phyloP scores from a whole-genome alignment of 2,888 invertebrate genomes.

The Acleris literana region DNA sequence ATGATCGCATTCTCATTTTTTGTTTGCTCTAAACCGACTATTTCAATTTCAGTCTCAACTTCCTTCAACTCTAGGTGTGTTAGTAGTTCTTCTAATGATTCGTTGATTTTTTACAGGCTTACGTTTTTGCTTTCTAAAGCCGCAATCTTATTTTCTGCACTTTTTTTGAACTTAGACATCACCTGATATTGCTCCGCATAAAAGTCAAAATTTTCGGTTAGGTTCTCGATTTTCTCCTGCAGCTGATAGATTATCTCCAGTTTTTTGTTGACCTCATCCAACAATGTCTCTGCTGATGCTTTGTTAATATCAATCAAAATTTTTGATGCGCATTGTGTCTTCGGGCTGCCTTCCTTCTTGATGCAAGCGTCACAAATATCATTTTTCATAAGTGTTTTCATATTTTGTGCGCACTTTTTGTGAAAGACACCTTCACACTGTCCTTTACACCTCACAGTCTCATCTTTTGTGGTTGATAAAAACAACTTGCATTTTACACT shows the following conservation, averaged over 20 bases:
- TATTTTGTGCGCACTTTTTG: not conserved
- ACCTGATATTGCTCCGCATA: too few species aligned
- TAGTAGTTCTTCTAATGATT: too few species aligned
- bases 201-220: not conserved
- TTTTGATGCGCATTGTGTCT: not conserved
- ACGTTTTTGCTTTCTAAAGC: too few species aligned
- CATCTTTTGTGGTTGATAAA: too few species aligned
- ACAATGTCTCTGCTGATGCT: not conserved
- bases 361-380: not conserved
- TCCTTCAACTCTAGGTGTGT: not conserved
- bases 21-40: not conserved
- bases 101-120: too few species aligned
- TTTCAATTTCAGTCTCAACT: not conserved
- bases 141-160: too few species aligned
- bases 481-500: too few species aligned
- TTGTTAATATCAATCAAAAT: not conserved
- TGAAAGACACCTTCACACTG: not conserved
- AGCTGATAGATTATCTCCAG: not conserved
- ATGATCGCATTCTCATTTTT: not conserved
- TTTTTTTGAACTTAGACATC: too few species aligned
- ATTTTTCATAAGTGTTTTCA: not conserved
- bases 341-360: too few species aligned
- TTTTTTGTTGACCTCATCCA: not conserved
- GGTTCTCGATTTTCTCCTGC: not conserved
- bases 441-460: constrained; percentile 3